Evolutionary conservation across 2,113 vertebrate species (phyloP), one percentile per base, ranked within the genome.

Genomic region (Micronycteris hirsuta): DNA sequence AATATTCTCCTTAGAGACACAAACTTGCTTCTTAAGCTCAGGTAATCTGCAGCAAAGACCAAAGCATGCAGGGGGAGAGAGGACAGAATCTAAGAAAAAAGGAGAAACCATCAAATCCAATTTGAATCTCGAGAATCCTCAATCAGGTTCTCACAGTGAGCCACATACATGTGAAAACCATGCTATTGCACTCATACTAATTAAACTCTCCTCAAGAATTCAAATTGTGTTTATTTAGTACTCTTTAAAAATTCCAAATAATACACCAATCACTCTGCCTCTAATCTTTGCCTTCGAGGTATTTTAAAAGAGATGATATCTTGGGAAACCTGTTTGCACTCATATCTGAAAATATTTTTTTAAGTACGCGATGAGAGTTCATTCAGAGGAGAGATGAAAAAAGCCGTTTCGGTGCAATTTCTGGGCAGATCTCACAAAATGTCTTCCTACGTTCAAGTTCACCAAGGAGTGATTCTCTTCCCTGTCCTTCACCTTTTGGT

Each of bases 401-500:
- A 93, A 89, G 19, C 16, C n/a, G 93, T n/a, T 52, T 61, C 45
- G 38, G 58, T 58, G 12, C 45, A 88, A 52, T 95, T 61, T 95
- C 86, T 92, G 68, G 73, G 84, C 93, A 89, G 17, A 83, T 33
- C 7, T 95, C 89, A 9, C 54, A 93, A 88, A 81, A 43, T 83
- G 4, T 47, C 24, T 91, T 26, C 17, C 31, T 84, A 63, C 28
- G 19, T 91, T 93, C 87, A 89, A 92, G 61, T 90, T 24, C 1
- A 85, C 86, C 89, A 20, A 89, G 36, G n/a, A 1, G 93, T 89
- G 38, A 73, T 56, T 93, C 36, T 91, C 71, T 96, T 96, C 73
- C 45, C 52, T 86, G 58, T 68, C 84, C 56, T 86, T 93, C 24
- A 54, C 49, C 38, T 85, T 97, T 96, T 93, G 92, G 86, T 96